Percentiles rank a stretch among this genome's conserved stretches.
These are phyloP conservation scores for Geodia barretti DNA, from an alignment of 37 sponge, comb jelly and placozoan species.

Conservation along the genomic window DNA sequence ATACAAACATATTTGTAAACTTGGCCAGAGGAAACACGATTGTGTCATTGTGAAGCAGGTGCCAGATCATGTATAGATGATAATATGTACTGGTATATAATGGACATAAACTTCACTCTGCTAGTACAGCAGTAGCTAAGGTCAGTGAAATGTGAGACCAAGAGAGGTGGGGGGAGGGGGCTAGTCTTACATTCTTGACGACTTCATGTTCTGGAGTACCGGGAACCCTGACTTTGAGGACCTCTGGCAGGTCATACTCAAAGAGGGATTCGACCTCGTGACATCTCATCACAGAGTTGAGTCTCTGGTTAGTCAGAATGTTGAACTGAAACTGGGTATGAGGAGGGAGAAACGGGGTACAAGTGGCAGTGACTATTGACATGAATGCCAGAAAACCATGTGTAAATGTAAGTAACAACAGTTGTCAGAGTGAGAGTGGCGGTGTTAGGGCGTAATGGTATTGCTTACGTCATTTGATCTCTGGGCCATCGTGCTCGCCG, in stretches of 20 bases:
- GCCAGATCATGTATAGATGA: neutral
- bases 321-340: constrained; percentile 59
- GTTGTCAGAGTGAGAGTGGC: no score
- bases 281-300: constrained; percentile 46
- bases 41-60: no score
- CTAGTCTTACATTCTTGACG: constrained; percentile 72
- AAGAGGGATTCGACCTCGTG: constrained; percentile 48
- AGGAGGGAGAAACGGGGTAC: neutral
- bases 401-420: no score
- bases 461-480: neutral
- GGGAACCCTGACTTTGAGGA: constrained; percentile 79
- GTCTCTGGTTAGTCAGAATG: constrained; percentile 52
- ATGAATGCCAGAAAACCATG: no score
- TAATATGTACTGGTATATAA: no score
- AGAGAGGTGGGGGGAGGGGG: neutral
- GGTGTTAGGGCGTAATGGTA: no score
- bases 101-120: neutral
- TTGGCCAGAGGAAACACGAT: no score
- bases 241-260: constrained; percentile 71
- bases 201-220: constrained; percentile 72
- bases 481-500: neutral
- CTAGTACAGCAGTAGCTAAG: neutral
- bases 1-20: neutral
- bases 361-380: no score
- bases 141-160: neutral